Evolutionary conservation across 2,888 invertebrate species (phyloP).

Genomic region (Cremastinae sp.): DNA sequence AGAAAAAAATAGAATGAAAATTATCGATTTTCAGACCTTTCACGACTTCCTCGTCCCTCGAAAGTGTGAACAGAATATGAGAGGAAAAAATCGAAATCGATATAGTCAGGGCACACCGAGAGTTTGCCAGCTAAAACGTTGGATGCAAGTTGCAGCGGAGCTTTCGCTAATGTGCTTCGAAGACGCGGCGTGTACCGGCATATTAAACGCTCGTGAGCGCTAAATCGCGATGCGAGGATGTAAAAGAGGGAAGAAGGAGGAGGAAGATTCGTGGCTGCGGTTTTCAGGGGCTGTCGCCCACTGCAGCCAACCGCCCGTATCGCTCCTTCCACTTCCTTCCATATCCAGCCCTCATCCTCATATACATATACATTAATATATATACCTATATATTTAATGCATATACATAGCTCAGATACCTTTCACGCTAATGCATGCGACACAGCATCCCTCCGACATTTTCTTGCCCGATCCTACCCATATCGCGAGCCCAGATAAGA

Average conservation of each 20-base stretch:
- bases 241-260: slow-evolving; percentile 14
- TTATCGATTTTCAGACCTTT: slow-evolving; percentile 29
- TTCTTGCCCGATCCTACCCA: slow-evolving; percentile 44
- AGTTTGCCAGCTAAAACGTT: slow-evolving; percentile 23
- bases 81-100: background rate
- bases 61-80: slow-evolving; percentile 4
- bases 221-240: slow-evolving; percentile 51
- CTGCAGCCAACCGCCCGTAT: slow-evolving; percentile 48
- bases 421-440: slow-evolving; percentile 58
- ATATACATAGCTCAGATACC: slow-evolving; percentile 41
- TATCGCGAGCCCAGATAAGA: slow-evolving; percentile 55
- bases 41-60: slow-evolving; percentile 14
- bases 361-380: too few relatives aligned
- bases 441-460: slow-evolving; percentile 38
- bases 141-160: slow-evolving; percentile 42
- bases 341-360: background rate
- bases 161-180: slow-evolving; percentile 73
- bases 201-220: slow-evolving; percentile 71
- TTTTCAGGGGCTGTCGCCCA: slow-evolving; percentile 51
- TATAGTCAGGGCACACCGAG: background rate
- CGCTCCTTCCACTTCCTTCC: slow-evolving; percentile 52
- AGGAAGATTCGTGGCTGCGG: slow-evolving; percentile 42
- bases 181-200: slow-evolving; percentile 75
- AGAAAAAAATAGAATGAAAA: background rate
- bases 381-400: slow-evolving; percentile 12